Conservation (phyloP, 1,140 invertebrate species). For the Gonatopus flavifemur region DNA sequence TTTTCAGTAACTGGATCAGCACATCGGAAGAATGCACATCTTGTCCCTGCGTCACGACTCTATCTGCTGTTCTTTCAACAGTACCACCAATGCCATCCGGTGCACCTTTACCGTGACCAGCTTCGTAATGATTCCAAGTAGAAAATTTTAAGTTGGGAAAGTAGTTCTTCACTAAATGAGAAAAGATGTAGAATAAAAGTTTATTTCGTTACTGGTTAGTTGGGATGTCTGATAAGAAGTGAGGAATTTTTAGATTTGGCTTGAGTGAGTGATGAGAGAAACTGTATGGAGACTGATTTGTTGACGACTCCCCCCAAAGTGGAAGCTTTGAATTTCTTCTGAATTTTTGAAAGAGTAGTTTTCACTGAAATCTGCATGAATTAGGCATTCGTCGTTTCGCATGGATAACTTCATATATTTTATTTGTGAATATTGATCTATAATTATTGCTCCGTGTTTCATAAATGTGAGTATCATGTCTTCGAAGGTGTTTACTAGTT, state of each 20-base stretch:
- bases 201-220: neutral
- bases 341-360: neutral
- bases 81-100: neutral
- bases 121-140: neutral
- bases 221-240: no score
- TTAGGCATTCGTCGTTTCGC: neutral
- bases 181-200: neutral
- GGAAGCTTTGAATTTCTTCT: neutral
- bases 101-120: neutral
- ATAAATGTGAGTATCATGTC: neutral
- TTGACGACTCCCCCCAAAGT: neutral
- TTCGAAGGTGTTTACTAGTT: neutral
- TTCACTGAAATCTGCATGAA: no score
- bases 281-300: neutral
- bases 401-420: neutral
- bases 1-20: no score
- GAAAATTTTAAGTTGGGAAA: neutral
- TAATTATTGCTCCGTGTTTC: neutral
- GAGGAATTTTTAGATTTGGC: neutral
- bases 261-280: neutral
- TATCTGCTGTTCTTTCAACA: neutral
- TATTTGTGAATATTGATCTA: neutral
- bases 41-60: neutral
- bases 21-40: no score
- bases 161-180: neutral